A percentile compares a stretch with the other conserved stretches of the same genome.
Evolutionary conservation across 2,113 vertebrate genomes (phyloP).

Genomic region (Rhinoderma darwinii): DNA sequence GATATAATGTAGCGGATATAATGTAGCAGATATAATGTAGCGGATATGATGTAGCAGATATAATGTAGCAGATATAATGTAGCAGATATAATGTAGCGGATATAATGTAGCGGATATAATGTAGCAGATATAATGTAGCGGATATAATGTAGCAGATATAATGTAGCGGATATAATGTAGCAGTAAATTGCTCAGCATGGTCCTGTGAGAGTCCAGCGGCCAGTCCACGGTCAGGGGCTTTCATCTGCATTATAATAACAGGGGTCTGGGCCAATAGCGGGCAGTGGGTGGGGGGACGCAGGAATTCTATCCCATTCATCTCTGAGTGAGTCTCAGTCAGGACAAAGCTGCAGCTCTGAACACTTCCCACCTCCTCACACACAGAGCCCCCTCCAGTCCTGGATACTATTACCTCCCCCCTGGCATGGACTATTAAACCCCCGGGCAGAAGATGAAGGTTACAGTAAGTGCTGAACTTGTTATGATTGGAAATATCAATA

Average conservation of each 20-base stretch:
- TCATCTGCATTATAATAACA: conserved; percentile 50
- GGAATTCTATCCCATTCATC: conserved; percentile 30
- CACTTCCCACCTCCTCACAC: background rate
- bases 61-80: too few relatives aligned
- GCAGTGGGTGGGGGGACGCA: background rate
- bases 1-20: too few relatives aligned
- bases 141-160: too few relatives aligned
- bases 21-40: too few relatives aligned
- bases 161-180: too few relatives aligned
- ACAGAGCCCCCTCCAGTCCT: background rate
- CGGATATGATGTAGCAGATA: too few relatives aligned
- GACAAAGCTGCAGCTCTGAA: background rate
- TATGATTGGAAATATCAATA: background rate
- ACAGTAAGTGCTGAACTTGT: conserved; percentile 59
- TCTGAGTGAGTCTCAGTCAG: conserved; percentile 26
- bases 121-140: too few relatives aligned
- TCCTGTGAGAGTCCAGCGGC: background rate
- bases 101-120: too few relatives aligned
- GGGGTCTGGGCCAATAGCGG: conserved; percentile 17
- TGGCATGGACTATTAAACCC: conserved; percentile 57
- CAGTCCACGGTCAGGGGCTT: background rate
- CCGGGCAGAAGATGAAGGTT: conserved; percentile 65
- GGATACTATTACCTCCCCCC: background rate
- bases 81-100: too few relatives aligned
- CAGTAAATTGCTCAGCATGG: background rate